A percentile compares a stretch with the other conserved stretches of the same genome.
These are phyloP conservation scores for Chrysaora quinquecirrha DNA, from an alignment of 30 jellyfish, hydroid and myxozoan genomes.

Conservation along the genomic window DNA sequence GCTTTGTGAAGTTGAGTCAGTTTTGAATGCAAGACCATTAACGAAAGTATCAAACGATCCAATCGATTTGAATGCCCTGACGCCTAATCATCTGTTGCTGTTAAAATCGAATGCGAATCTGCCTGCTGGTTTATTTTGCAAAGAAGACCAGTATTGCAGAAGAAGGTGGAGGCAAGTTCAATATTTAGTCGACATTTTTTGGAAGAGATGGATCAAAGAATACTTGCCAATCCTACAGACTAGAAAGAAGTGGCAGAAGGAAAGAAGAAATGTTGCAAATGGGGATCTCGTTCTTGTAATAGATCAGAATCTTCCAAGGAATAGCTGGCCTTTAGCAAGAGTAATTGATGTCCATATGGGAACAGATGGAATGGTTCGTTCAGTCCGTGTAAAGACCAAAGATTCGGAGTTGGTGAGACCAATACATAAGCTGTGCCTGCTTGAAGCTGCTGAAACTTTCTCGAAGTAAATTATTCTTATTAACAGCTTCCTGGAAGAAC, in stretches of 20 bases:
- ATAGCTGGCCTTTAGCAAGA: conserved; percentile 47
- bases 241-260: conserved; percentile 53
- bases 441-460: conserved; percentile 27
- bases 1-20: conserved; percentile 54
- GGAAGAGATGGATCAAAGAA: conserved; percentile 65
- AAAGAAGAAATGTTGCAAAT: conserved; percentile 21
- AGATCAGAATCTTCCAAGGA: conserved; percentile 34
- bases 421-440: conserved; percentile 19
- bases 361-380: conserved; percentile 36
- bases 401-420: conserved; percentile 27
- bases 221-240: conserved; percentile 35
- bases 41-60: conserved; percentile 60
- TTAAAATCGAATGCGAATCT: conserved; percentile 5
- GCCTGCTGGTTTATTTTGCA: conserved; percentile 50
- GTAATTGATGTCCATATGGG: conserved; percentile 8
- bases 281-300: conserved; percentile 48
- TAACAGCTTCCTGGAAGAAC: background rate
- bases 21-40: conserved; percentile 58
- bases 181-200: conserved; percentile 52
- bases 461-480: background rate
- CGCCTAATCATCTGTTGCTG: conserved; percentile 71
- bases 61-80: conserved; percentile 45
- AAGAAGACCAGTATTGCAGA: conserved; percentile 35
- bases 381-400: conserved; percentile 13
- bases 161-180: conserved; percentile 64